Base-by-base conservation (phyloP, 2,797 vertebrate species). In the Sternarchorhynchus goeldii region DNA sequence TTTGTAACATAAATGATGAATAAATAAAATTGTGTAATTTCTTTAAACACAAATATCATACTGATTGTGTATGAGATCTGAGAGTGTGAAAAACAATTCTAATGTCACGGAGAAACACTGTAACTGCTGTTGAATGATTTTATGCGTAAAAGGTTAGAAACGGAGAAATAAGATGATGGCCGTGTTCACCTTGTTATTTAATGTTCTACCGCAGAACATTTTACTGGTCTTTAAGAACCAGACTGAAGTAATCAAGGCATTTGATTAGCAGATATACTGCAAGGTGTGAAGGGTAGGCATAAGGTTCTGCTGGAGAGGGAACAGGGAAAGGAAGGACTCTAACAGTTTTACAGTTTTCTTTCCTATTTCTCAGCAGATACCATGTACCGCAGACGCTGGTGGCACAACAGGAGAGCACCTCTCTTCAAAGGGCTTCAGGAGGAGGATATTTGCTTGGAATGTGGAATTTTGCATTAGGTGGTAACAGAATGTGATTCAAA, bases 251-350 rank as follows among this genome's bases (percentile, higher is more conserved):
- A 60, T 12, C 39, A 75, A 73, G 73, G 56, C 45, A 25, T 36
- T 63, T 75, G 39, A 75, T 70, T 25, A 32, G 29, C 58, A 53
- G 66, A 31, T 6, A 57, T 68, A 50, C 34, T 64, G 55, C 72
- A 69, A 63, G 17, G 21, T 57, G 39, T 75, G 31, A 67, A 20
- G 25, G 59, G 50, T 45, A 58, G 20, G 31, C 36, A 55, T 2
- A 58, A 32, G 7, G 10, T 50, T 31, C 14, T 36, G 25, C 53
- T 64, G 31, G 14, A 60, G 39, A 34, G 41, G 41, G 14, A 5
- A 57, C 4, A 6, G 58, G 29, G 17, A 77, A 25, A n/a, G 25
- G 1, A 63, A 41, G 29, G 39, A 64, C 17, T 32, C 25, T 14
- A 60, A 58, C 10, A 8, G n/a, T 32, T 39, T 29, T 76, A 50